These are phyloP conservation scores for Drosophila yakuba DNA, from an alignment of 1,140 invertebrate species.

Conservation along the genomic window DNA sequence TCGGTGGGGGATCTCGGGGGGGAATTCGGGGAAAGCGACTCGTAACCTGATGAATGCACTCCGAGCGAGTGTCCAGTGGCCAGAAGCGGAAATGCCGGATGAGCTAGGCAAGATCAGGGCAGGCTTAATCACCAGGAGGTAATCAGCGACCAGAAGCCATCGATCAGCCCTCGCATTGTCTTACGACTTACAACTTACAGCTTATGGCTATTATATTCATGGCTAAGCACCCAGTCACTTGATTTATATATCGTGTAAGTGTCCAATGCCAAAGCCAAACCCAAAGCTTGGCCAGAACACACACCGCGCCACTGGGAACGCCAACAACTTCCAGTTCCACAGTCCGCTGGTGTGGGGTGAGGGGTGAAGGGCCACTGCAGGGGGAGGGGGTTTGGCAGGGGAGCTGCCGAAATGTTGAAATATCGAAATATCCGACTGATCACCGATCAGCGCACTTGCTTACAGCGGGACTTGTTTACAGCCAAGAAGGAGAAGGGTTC, in stretches of 20 bases:
- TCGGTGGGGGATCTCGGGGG: slow-evolving; percentile 2
- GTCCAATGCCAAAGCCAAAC: slow-evolving; percentile 45
- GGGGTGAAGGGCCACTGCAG: background rate
- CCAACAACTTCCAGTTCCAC: too few species aligned
- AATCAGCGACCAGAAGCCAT: slow-evolving; percentile 33
- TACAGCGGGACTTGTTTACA: slow-evolving; percentile 30
- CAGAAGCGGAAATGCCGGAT: slow-evolving; percentile 42
- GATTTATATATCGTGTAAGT: slow-evolving; percentile 49
- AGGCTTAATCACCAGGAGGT: slow-evolving; percentile 8
- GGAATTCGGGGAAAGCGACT: background rate
- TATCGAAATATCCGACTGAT: slow-evolving; percentile 70
- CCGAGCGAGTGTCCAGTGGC: background rate
- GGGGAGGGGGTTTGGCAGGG: background rate
- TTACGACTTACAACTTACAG: background rate
- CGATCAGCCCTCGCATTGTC: slow-evolving; percentile 42
- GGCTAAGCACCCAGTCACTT: slow-evolving; percentile 22
- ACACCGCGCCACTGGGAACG: slow-evolving; percentile 28
- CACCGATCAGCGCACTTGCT: slow-evolving; percentile 47
- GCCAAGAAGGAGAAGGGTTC: too few species aligned
- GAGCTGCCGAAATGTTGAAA: slow-evolving; percentile 39
- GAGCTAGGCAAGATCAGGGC: slow-evolving; percentile 49
- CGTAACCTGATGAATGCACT: slow-evolving; percentile 13
- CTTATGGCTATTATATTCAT: background rate
- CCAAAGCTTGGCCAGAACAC: slow-evolving; percentile 32
- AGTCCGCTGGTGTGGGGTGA: too few species aligned